These are phyloP conservation scores for Ailuropoda melanoleuca DNA, from an alignment of 2,113 vertebrate genomes.

Conservation along the genomic window DNA sequence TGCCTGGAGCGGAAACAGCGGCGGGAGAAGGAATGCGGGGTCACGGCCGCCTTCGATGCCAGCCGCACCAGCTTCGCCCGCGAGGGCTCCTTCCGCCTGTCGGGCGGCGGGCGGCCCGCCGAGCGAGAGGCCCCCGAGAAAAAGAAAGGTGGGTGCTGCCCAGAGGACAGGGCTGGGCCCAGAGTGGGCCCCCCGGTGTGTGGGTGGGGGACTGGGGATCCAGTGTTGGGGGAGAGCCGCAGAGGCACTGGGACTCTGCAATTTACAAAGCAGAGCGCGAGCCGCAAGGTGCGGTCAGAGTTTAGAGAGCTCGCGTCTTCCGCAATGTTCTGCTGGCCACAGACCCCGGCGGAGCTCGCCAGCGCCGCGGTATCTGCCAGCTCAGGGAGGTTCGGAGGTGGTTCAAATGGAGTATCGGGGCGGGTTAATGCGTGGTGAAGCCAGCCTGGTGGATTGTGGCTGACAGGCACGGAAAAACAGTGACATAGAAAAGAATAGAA, in stretches of 20 bases:
- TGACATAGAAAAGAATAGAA: not conserved
- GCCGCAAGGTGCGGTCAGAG: not conserved
- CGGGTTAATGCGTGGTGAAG: not conserved
- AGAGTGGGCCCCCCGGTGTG: not conserved
- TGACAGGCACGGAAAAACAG: not conserved
- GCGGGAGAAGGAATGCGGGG: conserved; percentile 94
- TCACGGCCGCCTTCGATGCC: conserved; percentile 93
- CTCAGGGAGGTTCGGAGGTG: too few relatives aligned
- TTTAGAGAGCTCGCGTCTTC: not conserved
- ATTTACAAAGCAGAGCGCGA: not conserved
- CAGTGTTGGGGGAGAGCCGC: not conserved
- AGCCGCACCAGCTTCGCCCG: conserved; percentile 94
- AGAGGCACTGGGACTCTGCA: not conserved
- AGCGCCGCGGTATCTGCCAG: not conserved
- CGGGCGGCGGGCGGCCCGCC: conserved; percentile 83
- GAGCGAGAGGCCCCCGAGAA: conserved; percentile 88
- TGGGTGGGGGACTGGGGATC: not conserved
- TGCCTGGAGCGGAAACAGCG: conserved; percentile 95
- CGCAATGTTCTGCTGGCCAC: not conserved
- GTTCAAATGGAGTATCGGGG: not conserved
- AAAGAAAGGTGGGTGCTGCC: conserved; percentile 79
- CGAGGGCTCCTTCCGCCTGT: conserved; percentile 94
- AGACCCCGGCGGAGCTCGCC: not conserved
- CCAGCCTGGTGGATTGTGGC: not conserved
- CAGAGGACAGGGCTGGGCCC: not conserved